These are phyloP conservation scores for Turdus rufiventris DNA, from an alignment of 2,113 vertebrate genomes.

Conservation along the genomic window DNA sequence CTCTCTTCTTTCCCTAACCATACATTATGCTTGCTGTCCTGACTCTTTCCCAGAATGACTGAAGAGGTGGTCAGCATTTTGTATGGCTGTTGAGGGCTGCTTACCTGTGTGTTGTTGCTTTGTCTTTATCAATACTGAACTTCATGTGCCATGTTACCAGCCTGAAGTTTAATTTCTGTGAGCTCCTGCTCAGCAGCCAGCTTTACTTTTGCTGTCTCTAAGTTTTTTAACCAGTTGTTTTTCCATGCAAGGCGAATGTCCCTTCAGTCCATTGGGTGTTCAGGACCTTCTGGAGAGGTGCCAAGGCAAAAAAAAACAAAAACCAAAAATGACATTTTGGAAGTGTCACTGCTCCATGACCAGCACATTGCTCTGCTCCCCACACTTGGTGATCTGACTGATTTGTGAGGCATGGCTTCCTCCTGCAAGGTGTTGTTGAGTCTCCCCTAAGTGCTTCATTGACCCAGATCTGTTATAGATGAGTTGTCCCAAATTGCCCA, in stretches of 20 bases:
- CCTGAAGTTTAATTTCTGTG: neutral
- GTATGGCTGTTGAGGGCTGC: neutral
- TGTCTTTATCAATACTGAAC: neutral
- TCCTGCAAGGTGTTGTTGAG: neutral
- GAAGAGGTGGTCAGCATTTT: neutral
- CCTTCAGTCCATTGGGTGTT: neutral
- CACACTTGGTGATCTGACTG: rapidly evolving
- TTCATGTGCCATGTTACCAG: neutral
- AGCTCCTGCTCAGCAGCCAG: neutral
- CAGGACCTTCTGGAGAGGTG: neutral
- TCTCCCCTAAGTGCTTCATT: neutral
- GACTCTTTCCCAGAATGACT: neutral
- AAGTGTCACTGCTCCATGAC: neutral
- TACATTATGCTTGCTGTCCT: neutral
- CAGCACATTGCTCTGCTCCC: rapidly evolving
- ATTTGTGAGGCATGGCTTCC: neutral
- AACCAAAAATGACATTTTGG: neutral
- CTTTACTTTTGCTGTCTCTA: neutral
- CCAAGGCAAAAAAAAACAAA: neutral
- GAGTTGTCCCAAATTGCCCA: neutral
- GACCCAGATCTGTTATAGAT: neutral
- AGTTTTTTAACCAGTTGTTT: neutral
- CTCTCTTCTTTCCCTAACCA: neutral
- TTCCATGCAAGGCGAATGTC: neutral
- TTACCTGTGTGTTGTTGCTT: neutral